Evolutionary conservation across 2,888 invertebrate genomes (phyloP).

Genomic region (Idaea aversata): DNA sequence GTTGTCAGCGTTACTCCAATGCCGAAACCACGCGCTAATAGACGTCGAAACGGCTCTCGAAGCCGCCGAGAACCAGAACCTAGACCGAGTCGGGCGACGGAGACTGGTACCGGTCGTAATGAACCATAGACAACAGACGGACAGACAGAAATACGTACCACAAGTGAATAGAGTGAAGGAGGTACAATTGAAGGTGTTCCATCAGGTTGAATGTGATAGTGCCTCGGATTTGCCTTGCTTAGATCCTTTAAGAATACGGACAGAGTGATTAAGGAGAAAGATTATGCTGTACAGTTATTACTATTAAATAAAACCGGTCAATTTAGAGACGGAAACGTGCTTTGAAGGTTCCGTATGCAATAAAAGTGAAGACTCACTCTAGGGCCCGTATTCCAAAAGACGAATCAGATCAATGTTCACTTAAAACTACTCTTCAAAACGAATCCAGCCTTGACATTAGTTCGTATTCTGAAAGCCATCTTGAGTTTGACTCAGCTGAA

Average conservation of each 20-base stretch:
- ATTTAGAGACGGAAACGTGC: no score
- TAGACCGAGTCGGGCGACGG: slow-evolving; percentile 46
- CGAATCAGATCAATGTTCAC: no score
- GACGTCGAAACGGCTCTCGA: slow-evolving; percentile 78
- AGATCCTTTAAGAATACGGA: slow-evolving; percentile 64
- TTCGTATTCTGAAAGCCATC: no score
- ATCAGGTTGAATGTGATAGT: slow-evolving; percentile 55
- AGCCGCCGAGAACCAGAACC: slow-evolving; percentile 65
- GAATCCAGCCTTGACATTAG: no score
- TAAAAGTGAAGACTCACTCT: no score
- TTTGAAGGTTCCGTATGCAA: no score
- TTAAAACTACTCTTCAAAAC: no score
- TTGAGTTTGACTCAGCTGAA: no score
- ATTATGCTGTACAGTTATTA: slow-evolving; percentile 60
- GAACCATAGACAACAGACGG: slow-evolving; percentile 20
- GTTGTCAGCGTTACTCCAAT: slow-evolving; percentile 66
- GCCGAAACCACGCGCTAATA: slow-evolving; percentile 67
- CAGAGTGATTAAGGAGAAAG: slow-evolving; percentile 66
- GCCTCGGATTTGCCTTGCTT: slow-evolving; percentile 59
- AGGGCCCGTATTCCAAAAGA: no score
- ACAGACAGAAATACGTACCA: slow-evolving; percentile 24
- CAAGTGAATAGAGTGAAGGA: slow-evolving; percentile 54
- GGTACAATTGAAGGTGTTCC: slow-evolving; percentile 68
- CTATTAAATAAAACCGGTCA: slow-evolving; percentile 33
- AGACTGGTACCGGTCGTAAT: slow-evolving; percentile 57